Base-by-base conservation (phyloP, 1,140 invertebrate species). In the Monochamus saltuarius region DNA sequence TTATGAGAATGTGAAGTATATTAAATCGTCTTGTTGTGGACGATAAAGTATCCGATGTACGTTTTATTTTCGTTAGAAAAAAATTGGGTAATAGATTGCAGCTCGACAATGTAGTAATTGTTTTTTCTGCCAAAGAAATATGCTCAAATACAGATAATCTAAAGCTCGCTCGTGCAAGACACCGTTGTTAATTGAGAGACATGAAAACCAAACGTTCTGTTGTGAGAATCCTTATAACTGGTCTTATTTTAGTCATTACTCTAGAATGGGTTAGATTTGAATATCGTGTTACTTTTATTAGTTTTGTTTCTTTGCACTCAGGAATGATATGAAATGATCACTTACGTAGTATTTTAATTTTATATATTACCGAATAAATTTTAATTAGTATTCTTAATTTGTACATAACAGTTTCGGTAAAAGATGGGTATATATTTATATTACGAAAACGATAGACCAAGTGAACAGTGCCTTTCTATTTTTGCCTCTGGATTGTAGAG, bases 391-490 rank as follows among this genome's bases (percentile, higher is more conserved):
- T 63, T 57, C 29, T 64, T 50, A 46, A 54, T 60, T 58, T 54
- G 43, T 64, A 59, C 49, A 54, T 50, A 43, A 36, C 29, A 60
- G 34, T 49, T 56, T 59, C 38, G 37, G 49, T 62, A 37, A 37
- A 52, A 53, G 39, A 56, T 34, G 49, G 43, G 47, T 58, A 58
- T 62, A 57, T 62, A 62, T 62, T 40, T 62, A 59, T 61, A 42
- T 52, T 19, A 46, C 45, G 53, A 46, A 40, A 49, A 64, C 51
- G 35, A 64, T 59, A 69, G 65, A 69, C 68, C 68, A 69, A 69
- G 65, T 69, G 65, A 65, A 69, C 65, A 65, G 67, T 69, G 68
- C 65, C 65, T 67, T 67, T 67, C 63, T 56, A 56, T 13, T 45
- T 17, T 45, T 17, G 22, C 53, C 53, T 56, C 53, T 34, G 19